These are phyloP conservation scores for Cantharis nigra DNA, from an alignment of 2,888 invertebrate genomes.

Conservation along the genomic window DNA sequence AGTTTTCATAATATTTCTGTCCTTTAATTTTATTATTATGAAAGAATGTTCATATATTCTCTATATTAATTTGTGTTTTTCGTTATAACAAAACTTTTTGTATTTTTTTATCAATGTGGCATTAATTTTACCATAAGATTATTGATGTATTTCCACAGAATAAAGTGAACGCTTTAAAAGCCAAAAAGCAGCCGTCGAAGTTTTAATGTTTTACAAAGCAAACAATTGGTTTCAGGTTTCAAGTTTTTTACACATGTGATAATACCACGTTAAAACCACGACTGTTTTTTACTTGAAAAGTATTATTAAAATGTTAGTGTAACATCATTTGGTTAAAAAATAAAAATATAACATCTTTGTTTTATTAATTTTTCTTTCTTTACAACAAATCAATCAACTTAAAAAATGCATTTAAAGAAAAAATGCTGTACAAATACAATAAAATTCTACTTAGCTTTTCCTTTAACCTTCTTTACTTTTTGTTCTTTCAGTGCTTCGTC, in stretches of 20 bases:
- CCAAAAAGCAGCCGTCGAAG: not conserved
- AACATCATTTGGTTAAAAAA: not conserved
- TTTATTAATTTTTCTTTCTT: not conserved
- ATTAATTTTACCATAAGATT: not conserved
- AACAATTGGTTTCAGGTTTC: not conserved
- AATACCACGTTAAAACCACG: not conserved
- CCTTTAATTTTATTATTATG: not conserved
- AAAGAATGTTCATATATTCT: not conserved
- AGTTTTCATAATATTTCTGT: not conserved
- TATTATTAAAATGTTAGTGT: not conserved
- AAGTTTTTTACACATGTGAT: not conserved
- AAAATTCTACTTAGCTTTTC: constrained; percentile 37
- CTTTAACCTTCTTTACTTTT: constrained; percentile 61
- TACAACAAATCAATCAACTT: too few species aligned
- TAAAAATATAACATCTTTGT: not conserved
- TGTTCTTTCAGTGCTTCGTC: constrained; percentile 62
- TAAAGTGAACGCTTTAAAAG: not conserved
- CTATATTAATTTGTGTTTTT: not conserved
- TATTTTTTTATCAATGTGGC: not conserved
- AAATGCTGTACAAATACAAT: not conserved
- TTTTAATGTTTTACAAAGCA: not conserved
- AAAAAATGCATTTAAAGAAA: not conserved
- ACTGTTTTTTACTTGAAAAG: not conserved
- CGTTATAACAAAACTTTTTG: not conserved
- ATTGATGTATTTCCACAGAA: not conserved